Percentiles rank a stretch among this genome's conserved stretches.
Evolutionary conservation across 2,113 vertebrate species (phyloP).

Genomic region (Meleagris gallopavo): DNA sequence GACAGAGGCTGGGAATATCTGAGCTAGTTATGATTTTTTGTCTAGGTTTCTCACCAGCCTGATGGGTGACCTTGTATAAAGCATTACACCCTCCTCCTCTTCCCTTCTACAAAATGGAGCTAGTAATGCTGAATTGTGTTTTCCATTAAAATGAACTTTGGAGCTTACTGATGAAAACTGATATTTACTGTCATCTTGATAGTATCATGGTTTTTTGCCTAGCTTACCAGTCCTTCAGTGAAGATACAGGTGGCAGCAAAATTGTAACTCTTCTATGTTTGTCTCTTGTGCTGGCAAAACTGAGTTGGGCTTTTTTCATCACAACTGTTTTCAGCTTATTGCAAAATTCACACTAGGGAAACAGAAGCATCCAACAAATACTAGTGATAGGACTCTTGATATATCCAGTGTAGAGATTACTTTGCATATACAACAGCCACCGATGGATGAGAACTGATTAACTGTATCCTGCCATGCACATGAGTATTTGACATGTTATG

Average conservation of each 20-base stretch:
- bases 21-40: background rate
- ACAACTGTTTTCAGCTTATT: background rate
- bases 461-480: background rate
- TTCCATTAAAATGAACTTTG: background rate
- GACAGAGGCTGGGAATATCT: background rate
- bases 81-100: fast-evolving
- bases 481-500: background rate
- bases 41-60: background rate
- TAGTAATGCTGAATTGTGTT: background rate
- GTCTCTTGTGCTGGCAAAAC: background rate
- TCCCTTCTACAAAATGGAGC: background rate
- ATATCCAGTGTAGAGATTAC: background rate
- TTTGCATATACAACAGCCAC: background rate
- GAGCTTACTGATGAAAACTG: background rate
- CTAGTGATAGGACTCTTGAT: background rate
- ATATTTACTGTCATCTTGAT: background rate
- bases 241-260: background rate
- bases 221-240: background rate
- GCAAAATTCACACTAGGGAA: background rate
- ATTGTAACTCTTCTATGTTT: background rate
- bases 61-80: background rate
- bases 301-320: background rate
- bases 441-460: background rate
- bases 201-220: background rate
- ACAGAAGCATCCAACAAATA: background rate